These are phyloP conservation scores for Antennarius maculatus DNA, from an alignment of 2,797 vertebrate species.

Conservation along the genomic window DNA sequence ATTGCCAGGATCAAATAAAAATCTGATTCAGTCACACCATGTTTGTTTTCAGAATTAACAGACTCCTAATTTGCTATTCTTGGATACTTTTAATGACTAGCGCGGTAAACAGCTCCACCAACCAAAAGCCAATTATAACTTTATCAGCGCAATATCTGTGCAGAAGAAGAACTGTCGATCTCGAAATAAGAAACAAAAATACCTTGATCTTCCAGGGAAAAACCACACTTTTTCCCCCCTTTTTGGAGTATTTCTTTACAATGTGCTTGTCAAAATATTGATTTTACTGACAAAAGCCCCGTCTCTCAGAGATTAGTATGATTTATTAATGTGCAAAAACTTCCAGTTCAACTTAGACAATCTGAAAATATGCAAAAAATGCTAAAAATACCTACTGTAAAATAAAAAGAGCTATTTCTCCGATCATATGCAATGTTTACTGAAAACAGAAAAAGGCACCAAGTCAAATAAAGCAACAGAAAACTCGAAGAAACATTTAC, in stretches of 20 bases:
- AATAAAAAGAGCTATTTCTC: constrained; percentile 4
- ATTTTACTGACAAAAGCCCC: constrained; percentile 70
- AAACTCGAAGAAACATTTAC: constrained; percentile 2
- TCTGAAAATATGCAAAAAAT: constrained; percentile 42
- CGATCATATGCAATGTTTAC: constrained; percentile 20
- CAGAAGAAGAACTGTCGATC: constrained; percentile 60
- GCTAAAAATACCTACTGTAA: constrained; percentile 28
- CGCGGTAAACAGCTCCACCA: constrained; percentile 76
- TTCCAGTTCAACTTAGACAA: constrained; percentile 52
- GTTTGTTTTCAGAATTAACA: constrained; percentile 81
- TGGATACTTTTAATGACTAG: constrained; percentile 85
- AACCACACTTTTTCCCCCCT: constrained; percentile 32
- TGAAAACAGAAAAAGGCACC: constrained; percentile 19
- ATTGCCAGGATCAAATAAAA: constrained; percentile 72
- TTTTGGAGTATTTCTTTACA: constrained; percentile 64
- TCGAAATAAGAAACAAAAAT: constrained; percentile 68
- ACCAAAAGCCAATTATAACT: constrained; percentile 84
- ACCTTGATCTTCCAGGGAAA: constrained; percentile 78
- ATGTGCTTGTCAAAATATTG: constrained; percentile 74
- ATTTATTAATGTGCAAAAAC: constrained; percentile 62
- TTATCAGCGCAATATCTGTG: constrained; percentile 71
- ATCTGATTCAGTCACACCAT: constrained; percentile 63
- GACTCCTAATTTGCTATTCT: constrained; percentile 85
- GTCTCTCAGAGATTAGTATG: constrained; percentile 62
- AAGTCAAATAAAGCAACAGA: constrained; percentile 27